Evolutionary conservation across 2,113 vertebrate genomes (phyloP), one percentile per base, ranked within the genome.

Genomic region (Spea multiplicata): DNA sequence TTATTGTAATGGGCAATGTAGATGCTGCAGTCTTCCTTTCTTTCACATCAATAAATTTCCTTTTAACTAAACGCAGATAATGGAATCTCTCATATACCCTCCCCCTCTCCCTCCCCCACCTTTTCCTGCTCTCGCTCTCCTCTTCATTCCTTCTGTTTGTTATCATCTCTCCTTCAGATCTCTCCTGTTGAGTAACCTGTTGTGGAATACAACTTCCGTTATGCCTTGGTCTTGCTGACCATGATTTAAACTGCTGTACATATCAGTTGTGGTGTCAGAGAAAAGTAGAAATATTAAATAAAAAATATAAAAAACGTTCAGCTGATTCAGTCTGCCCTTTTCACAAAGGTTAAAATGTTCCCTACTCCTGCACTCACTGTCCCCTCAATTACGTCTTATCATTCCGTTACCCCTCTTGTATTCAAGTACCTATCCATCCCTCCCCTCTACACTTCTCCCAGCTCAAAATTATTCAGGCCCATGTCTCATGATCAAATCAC

Each of bases 1-100:
- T 52, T 52, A 10, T 52, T 52, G 9, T 52, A 7, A 52, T 1
- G 50, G 6, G 50, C 50, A 52, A 10, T 52, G 50, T 52, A 10
- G 6, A 52, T 52, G 50, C 9, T 52, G 14, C 4, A 59, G 55
- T 59, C 6, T 13, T 53, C 75, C 46, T 70, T 67, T 52, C 67
- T 70, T 70, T 16, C 68, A 77, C 66, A 77, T 77, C 67, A 77
- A 62, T 77, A 67, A 70, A 62, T 77, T 50, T 77, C 66, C 75
- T 76, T 69, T 76, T 76, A 76, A 76, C 67, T 45, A 66, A 68
- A 69, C 57, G 65, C 55, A 77, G 75, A 70, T 77, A 77, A 77
- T 77, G 66, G 75, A 77, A 10, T 12, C 75, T 77, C 53, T 70
- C 68, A 76, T 69, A 53, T 69, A 53, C 75, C 66, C 5, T 57